These are phyloP conservation scores for Porphyrio hochstetteri DNA, from an alignment of 2,113 vertebrate species.

Conservation along the genomic window DNA sequence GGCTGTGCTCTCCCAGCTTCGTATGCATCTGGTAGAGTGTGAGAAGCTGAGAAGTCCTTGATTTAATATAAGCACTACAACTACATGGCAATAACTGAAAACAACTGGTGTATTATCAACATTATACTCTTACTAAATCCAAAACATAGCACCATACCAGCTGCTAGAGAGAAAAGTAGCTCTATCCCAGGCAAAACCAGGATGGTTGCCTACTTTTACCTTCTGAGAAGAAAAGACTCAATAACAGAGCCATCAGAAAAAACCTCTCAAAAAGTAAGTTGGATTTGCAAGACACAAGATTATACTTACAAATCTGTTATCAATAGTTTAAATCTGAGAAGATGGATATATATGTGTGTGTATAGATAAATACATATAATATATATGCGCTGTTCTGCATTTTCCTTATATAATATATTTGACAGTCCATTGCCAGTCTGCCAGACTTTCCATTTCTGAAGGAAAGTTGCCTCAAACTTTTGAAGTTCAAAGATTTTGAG, in stretches of 20 bases:
- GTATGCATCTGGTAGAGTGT: too few species aligned
- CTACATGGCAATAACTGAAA: too few species aligned
- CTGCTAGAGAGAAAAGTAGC: too few species aligned
- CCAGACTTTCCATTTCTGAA: slow-evolving; percentile 3
- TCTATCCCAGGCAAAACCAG: too few species aligned
- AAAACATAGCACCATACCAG: too few species aligned
- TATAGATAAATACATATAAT: background rate
- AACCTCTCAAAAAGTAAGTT: background rate
- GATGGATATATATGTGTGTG: background rate
- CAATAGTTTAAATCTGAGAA: slow-evolving; percentile 34
- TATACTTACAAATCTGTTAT: slow-evolving; percentile 20
- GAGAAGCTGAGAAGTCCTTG: too few species aligned
- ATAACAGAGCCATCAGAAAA: background rate
- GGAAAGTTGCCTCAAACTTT: slow-evolving; percentile 9
- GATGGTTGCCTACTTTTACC: background rate
- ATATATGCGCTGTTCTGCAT: background rate
- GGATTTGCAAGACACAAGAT: background rate
- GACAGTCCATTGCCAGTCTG: background rate
- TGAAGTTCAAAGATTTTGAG: background rate
- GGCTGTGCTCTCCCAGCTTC: too few species aligned
- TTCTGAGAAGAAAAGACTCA: background rate
- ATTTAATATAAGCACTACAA: too few species aligned
- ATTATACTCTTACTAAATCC: too few species aligned
- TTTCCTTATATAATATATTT: background rate
- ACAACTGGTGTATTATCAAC: too few species aligned